Evolutionary conservation across 2,888 invertebrate genomes (phyloP).

Genomic region (Tigriopus californicus): DNA sequence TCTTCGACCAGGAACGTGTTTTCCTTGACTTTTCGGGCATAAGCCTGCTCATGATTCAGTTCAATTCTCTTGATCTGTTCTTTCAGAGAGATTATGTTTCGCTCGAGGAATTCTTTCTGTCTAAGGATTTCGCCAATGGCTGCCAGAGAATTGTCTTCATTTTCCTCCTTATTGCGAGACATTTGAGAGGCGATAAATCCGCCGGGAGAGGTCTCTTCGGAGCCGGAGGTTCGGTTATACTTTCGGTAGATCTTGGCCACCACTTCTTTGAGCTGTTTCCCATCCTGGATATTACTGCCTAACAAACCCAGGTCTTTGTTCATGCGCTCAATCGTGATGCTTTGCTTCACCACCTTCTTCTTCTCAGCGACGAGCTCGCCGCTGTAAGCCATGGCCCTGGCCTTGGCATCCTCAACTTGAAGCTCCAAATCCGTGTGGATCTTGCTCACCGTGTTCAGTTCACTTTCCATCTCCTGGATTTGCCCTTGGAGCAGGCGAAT

Average conservation of each 20-base stretch:
- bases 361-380: background rate
- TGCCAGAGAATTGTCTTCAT: constrained; percentile 37
- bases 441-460: constrained; percentile 7
- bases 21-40: background rate
- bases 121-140: constrained; percentile 36
- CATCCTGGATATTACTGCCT: constrained; percentile 33
- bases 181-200: background rate
- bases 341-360: background rate
- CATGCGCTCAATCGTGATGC: background rate
- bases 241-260: background rate
- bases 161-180: constrained; percentile 15
- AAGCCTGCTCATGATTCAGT: background rate
- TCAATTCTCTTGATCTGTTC: constrained; percentile 31
- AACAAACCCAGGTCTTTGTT: background rate
- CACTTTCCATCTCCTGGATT: constrained; percentile 17
- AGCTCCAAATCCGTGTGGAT: background rate
- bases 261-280: constrained; percentile 55
- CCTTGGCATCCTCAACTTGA: background rate
- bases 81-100: constrained; percentile 37
- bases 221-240: background rate
- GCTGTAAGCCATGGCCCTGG: background rate
- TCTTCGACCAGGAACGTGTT: background rate
- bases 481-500: constrained; percentile 16
- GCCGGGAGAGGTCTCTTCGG: background rate
- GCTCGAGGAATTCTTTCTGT: constrained; percentile 62